Conservation (phyloP, 2,113 vertebrate genomes). For the Trichechus manatus region DNA sequence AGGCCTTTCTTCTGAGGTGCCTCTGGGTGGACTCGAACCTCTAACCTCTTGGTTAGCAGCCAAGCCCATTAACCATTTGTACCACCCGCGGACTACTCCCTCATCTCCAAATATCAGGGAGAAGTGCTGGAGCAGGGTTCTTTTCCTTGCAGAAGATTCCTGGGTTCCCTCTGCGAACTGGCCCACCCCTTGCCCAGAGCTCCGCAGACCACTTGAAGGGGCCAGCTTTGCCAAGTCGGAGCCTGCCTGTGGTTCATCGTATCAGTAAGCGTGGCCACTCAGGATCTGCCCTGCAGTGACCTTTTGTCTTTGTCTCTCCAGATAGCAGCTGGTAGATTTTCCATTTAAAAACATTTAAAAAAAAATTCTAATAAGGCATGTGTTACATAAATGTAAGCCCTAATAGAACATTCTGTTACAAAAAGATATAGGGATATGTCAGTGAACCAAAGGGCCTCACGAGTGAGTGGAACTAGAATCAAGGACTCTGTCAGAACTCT, state of each 20-base stretch:
- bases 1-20: neutral
- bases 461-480: neutral
- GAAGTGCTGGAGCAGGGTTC: neutral
- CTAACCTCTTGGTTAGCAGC: neutral
- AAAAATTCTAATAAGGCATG: neutral
- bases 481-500: neutral
- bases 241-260: neutral
- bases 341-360: neutral
- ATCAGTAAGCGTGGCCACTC: neutral
- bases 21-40: neutral
- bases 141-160: neutral
- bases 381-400: slow-evolving; percentile 58
- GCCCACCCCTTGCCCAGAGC: fast-evolving
- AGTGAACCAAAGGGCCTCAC: neutral
- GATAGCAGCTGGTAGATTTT: slow-evolving; percentile 42
- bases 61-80: neutral
- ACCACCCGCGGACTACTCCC: neutral
- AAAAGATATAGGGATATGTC: slow-evolving; percentile 16
- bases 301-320: neutral
- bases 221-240: neutral
- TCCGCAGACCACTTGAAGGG: neutral
- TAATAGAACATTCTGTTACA: slow-evolving; percentile 64
- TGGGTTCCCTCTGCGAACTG: too few relatives aligned
- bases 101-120: neutral
- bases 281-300: neutral